Base-by-base conservation (phyloP, 2,797 vertebrate species). In the Champsocephalus gunnari region DNA sequence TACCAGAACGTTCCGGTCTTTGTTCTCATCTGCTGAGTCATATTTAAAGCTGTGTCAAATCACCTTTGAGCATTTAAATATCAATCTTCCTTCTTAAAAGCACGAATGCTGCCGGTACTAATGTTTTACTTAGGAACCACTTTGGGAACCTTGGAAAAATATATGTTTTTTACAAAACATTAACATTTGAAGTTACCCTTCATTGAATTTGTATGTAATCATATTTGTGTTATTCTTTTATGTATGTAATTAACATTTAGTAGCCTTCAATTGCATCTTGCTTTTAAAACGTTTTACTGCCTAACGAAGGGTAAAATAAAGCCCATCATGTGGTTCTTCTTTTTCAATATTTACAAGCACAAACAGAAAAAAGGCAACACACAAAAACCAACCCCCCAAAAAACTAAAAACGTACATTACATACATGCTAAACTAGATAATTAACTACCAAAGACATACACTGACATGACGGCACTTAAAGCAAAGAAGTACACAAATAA, bases 21-120 rank as follows among this genome's bases (percentile, higher is more conserved):
- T 78, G 28, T 77, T 71, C 10, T 68, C 14, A 62, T 56, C 11
- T 56, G 16, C 16, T 83, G 69, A 80, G 58, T 86, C 71, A 80
- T 67, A 82, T 58, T 75, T 34, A 73, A 80, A 56, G 56, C 62
- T 56, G 38, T 70, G 53, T 49, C 45, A 62, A 63, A 56, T 61
- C 9, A 79, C 47, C 55, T 34, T 17, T 76, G 58, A 51, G 59
- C 56, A 0, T 56, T 77, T 77, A 71, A 80, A 73, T 82, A 57
- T 79, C 67, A 71, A 32, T 45, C 55, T 61, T 59, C 61, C 72
- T 38, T 0, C 55, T 72, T 50, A 12, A 71, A 79, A 81, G 59
- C 0, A 13, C 2, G 2, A 14, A 41, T 73, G 14, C 54, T 73
- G 47, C 4, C 43, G 41, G 41, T 47, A 44, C 13, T 45, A n/a